Conservation (phyloP, 2,797 vertebrate species). For the Lacerta bilineata region DNA sequence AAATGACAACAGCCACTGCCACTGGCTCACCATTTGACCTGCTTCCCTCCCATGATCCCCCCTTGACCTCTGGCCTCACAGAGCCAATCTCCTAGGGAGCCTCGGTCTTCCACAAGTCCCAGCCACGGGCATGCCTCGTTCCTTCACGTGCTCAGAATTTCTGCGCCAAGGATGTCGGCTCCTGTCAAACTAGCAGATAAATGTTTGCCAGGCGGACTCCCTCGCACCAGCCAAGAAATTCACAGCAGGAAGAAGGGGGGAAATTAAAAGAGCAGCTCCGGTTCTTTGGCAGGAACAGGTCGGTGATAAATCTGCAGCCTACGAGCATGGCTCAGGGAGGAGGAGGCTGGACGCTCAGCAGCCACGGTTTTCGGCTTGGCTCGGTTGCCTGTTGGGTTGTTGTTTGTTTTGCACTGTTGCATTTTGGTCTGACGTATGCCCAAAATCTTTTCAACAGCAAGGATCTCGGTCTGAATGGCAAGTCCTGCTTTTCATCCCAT, state of each 20-base stretch:
- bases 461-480: not conserved
- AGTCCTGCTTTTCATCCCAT: slow-evolving; percentile 64
- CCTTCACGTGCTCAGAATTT: slow-evolving; percentile 40
- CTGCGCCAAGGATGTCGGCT: slow-evolving; percentile 1
- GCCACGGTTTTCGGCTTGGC: slow-evolving; percentile 50
- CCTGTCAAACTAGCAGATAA: slow-evolving; percentile 45
- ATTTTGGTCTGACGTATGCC: slow-evolving; percentile 61
- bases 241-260: slow-evolving; percentile 7
- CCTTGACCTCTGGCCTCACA: slow-evolving; percentile 74
- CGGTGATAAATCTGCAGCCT: slow-evolving; percentile 30
- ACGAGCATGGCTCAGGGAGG: accelerated
- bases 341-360: slow-evolving; percentile 41
- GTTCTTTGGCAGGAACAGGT: not conserved
- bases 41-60: slow-evolving; percentile 89
- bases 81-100: slow-evolving; percentile 60
- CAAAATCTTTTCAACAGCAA: slow-evolving; percentile 12
- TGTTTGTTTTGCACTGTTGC: slow-evolving; percentile 67
- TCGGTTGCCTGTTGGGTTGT: slow-evolving; percentile 39
- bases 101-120: slow-evolving; percentile 45
- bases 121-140: slow-evolving; percentile 63
- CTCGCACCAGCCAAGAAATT: slow-evolving; percentile 1
- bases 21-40: slow-evolving; percentile 88
- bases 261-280: not conserved
- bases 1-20: slow-evolving; percentile 45
- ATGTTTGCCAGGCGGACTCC: not conserved